Evolutionary conservation across 2,797 vertebrate species (phyloP).

Genomic region (Calcarius lapponicus): DNA sequence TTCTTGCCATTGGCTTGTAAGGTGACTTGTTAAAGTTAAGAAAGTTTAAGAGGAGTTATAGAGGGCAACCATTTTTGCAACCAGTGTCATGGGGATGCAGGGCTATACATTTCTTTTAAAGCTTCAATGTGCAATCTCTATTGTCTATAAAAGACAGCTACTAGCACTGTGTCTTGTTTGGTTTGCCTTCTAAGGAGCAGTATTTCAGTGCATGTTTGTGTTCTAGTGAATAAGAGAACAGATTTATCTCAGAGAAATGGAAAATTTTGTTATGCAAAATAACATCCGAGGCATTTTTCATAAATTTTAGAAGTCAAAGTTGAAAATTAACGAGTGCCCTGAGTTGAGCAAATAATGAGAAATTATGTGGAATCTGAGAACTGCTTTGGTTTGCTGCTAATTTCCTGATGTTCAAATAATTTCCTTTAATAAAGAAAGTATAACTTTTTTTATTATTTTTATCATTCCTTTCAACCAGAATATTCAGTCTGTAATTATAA

Average conservation of each 20-base stretch:
- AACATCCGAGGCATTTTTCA: background rate
- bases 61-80: background rate
- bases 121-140: background rate
- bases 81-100: fast-evolving
- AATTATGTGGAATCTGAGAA: background rate
- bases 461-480: background rate
- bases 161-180: background rate
- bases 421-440: background rate
- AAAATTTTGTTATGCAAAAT: background rate
- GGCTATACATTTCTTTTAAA: background rate
- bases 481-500: background rate
- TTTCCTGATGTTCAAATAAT: background rate
- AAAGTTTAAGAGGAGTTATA: background rate
- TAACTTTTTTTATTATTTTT: background rate
- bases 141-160: background rate
- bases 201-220: background rate
- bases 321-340: background rate
- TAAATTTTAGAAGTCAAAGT: background rate
- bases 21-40: background rate
- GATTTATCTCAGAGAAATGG: background rate
- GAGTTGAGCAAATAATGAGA: background rate
- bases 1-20: background rate
- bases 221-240: background rate
- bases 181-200: background rate
- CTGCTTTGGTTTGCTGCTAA: background rate